phyloP scores from a whole-genome alignment of 2,888 invertebrate genomes.

The Machimus atricapillus region DNA sequence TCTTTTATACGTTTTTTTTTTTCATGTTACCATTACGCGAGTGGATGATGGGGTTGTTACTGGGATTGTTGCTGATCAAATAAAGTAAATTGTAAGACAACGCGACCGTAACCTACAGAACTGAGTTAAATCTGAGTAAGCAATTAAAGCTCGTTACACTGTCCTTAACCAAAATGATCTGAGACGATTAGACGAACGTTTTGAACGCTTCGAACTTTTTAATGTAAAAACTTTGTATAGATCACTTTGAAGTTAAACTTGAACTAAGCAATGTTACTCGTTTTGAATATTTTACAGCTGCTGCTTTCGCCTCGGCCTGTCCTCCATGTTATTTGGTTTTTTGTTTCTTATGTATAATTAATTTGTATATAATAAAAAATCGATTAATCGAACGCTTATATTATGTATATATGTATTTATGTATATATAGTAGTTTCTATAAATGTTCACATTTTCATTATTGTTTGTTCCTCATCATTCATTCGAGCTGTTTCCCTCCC shows the following conservation, averaged over 20 bases:
- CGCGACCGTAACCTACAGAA: constrained; percentile 6
- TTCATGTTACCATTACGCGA: constrained; percentile 2
- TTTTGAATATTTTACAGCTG: not conserved
- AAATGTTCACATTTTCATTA: constrained; percentile 36
- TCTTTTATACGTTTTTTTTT: not conserved
- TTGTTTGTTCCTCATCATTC: constrained; percentile 33
- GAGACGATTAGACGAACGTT: constrained; percentile 19
- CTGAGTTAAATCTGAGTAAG: constrained; percentile 24
- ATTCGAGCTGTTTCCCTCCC: not conserved
- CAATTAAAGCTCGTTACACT: constrained; percentile 19
- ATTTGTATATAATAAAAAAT: constrained; percentile 46
- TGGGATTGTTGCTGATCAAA: not conserved
- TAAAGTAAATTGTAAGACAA: not conserved
- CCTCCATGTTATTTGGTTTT: constrained; percentile 16
- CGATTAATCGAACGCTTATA: constrained; percentile 46
- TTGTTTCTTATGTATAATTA: constrained; percentile 33
- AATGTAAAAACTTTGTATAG: not conserved
- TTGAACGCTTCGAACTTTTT: not conserved
- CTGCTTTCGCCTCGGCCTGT: not conserved
- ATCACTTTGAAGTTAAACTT: constrained; percentile 3
- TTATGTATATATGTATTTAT: constrained; percentile 41
- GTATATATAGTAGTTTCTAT: constrained; percentile 37
- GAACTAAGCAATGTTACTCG: not conserved
- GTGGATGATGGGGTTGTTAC: constrained; percentile 27
- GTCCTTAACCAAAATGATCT: constrained; percentile 25